A percentile compares a stretch with the other conserved stretches of the same genome.
Conservation (phyloP, 2,113 vertebrate species). For the Chaetodon trifascialis region DNA sequence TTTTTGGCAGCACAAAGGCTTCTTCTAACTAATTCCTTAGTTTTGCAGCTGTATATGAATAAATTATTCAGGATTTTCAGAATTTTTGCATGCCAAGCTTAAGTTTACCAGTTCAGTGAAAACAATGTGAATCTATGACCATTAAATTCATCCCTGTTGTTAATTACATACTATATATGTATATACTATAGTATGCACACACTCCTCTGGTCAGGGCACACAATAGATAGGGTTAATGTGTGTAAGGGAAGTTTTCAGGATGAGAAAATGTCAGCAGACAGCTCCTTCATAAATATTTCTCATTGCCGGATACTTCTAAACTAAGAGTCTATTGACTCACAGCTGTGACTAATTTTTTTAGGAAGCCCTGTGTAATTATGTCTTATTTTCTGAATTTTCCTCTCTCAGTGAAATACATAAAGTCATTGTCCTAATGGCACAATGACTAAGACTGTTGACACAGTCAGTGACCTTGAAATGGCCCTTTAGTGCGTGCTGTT, state of each 20-base stretch:
- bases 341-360: conserved; percentile 67
- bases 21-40: not conserved
- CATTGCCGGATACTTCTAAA: conserved; percentile 61
- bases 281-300: conserved; percentile 55
- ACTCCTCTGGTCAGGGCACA: too few species aligned
- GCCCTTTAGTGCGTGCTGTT: conserved; percentile 38
- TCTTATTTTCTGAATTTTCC: conserved; percentile 66
- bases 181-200: too few species aligned
- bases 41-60: not conserved
- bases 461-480: conserved; percentile 64
- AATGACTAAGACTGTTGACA: conserved; percentile 75
- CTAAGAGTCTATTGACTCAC: conserved; percentile 62
- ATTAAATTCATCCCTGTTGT: not conserved
- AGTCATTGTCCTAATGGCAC: conserved; percentile 65
- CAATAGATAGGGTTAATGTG: not conserved
- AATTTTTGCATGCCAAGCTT: not conserved
- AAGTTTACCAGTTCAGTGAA: not conserved
- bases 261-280: conserved; percentile 65
- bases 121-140: not conserved
- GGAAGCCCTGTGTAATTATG: conserved; percentile 74
- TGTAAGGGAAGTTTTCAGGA: conserved; percentile 32
- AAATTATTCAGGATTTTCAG: not conserved
- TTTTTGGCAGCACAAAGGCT: not conserved
- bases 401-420: conserved; percentile 54
- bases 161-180: not conserved